Evolutionary conservation across 2,888 invertebrate species (phyloP), one percentile per base, ranked within the genome.

Genomic region (Seira musarum): DNA sequence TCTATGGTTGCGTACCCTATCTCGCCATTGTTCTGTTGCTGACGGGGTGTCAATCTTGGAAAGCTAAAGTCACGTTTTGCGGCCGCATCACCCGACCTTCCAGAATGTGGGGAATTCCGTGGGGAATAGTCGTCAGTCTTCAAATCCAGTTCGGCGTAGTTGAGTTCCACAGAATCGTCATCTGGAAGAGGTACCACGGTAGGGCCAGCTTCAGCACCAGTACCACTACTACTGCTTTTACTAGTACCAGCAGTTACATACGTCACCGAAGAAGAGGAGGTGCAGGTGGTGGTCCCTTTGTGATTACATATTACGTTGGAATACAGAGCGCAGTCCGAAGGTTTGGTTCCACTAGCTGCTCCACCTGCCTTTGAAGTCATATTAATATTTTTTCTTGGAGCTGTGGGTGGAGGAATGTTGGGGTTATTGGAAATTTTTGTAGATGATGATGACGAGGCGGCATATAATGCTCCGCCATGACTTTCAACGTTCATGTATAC

Each of bases 1-100:
- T 98, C 98, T 87, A 98, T 98, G 0, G 95, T 95, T 8, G 95
- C 95, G 88, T 97, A 97, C 68, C 95, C 94, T 64, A 88, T 88
- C 17, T 86, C 85, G 10, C 82, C 72, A 13, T 78, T 72, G 25
- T 78, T 78, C 22, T 15, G 69, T 74, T 17, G 69, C 81, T 71
- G 66, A 22, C 53, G 30, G 21, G 49, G 46, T 25, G 70, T 79
- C 49, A 68, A 13, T 40, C 35, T 40, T 67, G 61, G 69, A 63
- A 30, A 63, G 61, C 65, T n/a, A 21, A 40, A 60, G 30, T 69
- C 73, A 22, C 40, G 40, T 65, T 15, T 63, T 61, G 19, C 46
- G 24, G 60, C 61, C 1, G 19, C 17, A n/a, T 40, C 35, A 17
- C 67, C 67, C 1, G 72, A 25, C 30, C 75, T 70, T n/a, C 73